Conservation (phyloP, 2,797 vertebrate genomes). For the Heliangelus exortis region DNA sequence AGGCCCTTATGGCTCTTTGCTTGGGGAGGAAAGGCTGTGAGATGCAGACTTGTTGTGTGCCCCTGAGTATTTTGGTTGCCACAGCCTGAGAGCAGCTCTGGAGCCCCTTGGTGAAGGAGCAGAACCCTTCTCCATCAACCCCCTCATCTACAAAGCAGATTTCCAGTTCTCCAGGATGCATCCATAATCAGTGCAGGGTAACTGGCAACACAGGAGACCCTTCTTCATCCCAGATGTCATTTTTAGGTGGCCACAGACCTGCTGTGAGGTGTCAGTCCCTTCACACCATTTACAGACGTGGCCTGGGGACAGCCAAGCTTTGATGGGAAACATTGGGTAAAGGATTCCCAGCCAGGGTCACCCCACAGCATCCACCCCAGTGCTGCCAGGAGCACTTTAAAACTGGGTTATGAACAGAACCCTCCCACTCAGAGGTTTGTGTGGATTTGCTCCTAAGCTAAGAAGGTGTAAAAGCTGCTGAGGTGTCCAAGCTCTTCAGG, state of each 20-base stretch:
- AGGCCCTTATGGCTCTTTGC: background rate
- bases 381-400: background rate
- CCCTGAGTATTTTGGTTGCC: background rate
- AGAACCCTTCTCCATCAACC: background rate
- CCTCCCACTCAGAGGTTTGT: background rate
- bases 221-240: background rate
- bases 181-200: background rate
- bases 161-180: background rate
- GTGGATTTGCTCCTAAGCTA: background rate
- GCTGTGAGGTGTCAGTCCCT: background rate
- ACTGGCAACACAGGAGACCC: background rate
- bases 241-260: background rate
- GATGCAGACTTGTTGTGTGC: fast-evolving
- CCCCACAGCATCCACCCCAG: background rate
- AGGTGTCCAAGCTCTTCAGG: background rate
- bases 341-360: background rate
- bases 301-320: background rate
- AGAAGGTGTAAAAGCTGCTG: background rate
- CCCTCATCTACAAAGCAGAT: background rate
- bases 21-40: background rate
- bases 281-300: fast-evolving
- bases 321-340: fast-evolving
- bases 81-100: background rate
- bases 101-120: background rate
- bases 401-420: background rate